Percentiles rank a stretch among this genome's conserved stretches.
Evolutionary conservation across 2,888 invertebrate species (phyloP).

Genomic region (Drosophila mayaguana): DNA sequence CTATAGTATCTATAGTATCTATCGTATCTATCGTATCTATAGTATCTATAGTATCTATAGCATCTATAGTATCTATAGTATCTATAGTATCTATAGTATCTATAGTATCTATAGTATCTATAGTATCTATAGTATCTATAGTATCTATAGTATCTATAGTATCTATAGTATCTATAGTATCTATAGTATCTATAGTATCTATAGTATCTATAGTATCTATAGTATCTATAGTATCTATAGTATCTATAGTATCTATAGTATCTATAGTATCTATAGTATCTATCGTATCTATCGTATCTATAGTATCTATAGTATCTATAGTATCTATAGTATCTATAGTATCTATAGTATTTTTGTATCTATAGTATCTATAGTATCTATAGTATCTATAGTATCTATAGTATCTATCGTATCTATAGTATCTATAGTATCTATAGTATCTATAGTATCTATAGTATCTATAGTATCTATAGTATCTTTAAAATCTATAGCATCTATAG

Average conservation of each 20-base stretch:
- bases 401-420: background rate
- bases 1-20: background rate
- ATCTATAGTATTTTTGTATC: background rate
- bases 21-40: background rate
- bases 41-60: background rate
- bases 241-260: background rate
- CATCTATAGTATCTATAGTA: background rate
- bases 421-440: background rate
- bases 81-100: background rate
- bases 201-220: background rate
- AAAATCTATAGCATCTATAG: background rate
- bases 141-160: background rate
- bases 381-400: background rate
- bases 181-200: background rate
- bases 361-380: background rate
- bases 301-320: background rate
- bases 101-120: background rate
- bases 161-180: background rate
- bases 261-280: background rate
- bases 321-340: background rate
- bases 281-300: background rate
- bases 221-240: background rate
- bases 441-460: background rate
- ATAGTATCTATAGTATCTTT: background rate
- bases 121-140: background rate